Conservation (phyloP, 2,113 vertebrate genomes). For the Semnopithecus entellus region DNA sequence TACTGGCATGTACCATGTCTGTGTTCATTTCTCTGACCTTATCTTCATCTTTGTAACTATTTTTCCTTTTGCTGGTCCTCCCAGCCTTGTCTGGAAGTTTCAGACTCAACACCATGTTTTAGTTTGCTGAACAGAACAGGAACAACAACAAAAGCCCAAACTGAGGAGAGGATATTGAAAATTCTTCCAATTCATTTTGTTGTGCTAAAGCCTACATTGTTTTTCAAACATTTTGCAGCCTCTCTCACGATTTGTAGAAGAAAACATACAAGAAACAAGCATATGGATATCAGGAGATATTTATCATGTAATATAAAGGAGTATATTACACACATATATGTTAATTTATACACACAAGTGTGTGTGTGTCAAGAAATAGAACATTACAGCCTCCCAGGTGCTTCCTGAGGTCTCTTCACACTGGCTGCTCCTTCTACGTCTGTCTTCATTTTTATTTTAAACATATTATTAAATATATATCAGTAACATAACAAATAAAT, state of each 20-base stretch:
- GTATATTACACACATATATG: not conserved
- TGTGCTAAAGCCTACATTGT: not conserved
- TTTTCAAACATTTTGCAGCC: not conserved
- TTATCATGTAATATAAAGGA: not conserved
- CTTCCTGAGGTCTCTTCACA: not conserved
- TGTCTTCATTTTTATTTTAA: slow-evolving; percentile 40
- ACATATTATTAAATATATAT: not conserved
- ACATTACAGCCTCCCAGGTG: not conserved
- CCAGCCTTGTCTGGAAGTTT: not conserved
- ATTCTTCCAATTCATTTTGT: not conserved
- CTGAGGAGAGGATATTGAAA: not conserved
- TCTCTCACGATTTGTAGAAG: not conserved
- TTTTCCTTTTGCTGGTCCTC: not conserved
- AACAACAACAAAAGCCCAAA: not conserved
- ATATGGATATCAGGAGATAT: not conserved
- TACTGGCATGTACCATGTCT: not conserved
- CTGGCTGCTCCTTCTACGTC: not conserved
- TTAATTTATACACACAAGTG: not conserved
- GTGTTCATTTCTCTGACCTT: not conserved
- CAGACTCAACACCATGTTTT: not conserved
- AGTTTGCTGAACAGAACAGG: not conserved
- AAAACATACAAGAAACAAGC: not conserved
- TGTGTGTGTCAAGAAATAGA: not conserved
- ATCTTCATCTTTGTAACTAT: not conserved
- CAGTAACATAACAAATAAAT: not conserved